Base-by-base conservation (phyloP, 2,888 invertebrate genomes). In the Rhagium mordax region DNA sequence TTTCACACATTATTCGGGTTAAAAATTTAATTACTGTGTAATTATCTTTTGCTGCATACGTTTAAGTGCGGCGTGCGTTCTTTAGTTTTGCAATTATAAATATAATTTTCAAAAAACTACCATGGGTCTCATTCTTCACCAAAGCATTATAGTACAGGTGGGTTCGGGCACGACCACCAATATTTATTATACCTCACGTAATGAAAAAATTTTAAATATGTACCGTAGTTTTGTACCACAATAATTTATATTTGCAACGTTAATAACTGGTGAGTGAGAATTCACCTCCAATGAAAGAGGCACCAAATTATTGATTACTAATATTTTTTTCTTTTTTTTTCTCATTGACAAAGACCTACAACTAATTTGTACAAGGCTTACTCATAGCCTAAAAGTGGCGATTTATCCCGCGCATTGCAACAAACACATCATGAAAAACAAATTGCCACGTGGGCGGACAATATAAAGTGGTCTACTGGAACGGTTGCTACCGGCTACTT, bases 401-500 rank as follows among this genome's bases (percentile, higher is more conserved):
- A n/a, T 16, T 16, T 49, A 16, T 49, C 16, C 49, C 16, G 16
- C 2, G 49, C 5, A 53, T 5, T 18, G 59, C 33, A 55, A 66
- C 41, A 61, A 74, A 74, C 66, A 66, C 49, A 74, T 71, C 67
- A 70, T 70, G 71, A 72, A 71, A 74, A 73, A 77, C 51, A 60
- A 73, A 70, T 73, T 66, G 71, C 47, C 66, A 74, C 72, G 81
- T 82, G 77, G 82, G 82, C 76, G 82, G 81, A 82, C 81, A 79
- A 81, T 81, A 82, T 76, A 79, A 81, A 81, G 78, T 80, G 77
- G 80, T 76, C 68, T 71, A 72, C 74, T 75, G 76, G 70, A 74
- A 71, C 72, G 74, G 75, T 81, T 79, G 80, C 82, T 81, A 77
- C 71, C 75, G 81, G 83, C 83, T 79, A 79, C 81, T 81, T 79